These are phyloP conservation scores for Lichenostomus cassidix DNA, from an alignment of 2,113 vertebrate species.

Conservation along the genomic window DNA sequence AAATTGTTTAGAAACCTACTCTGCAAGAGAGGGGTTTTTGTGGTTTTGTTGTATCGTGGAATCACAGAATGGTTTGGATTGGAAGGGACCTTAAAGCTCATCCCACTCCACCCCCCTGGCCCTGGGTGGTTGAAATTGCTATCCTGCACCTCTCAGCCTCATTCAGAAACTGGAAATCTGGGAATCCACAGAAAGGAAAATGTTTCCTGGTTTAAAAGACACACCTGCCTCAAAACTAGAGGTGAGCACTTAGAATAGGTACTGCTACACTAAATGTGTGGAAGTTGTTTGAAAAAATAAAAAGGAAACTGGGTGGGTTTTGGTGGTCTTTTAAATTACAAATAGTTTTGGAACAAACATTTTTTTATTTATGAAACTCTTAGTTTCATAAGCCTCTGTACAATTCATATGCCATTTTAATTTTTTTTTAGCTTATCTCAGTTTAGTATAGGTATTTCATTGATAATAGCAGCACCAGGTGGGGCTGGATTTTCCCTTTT, in stretches of 20 bases:
- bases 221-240: not conserved
- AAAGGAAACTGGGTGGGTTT: not conserved
- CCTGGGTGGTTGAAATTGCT: not conserved
- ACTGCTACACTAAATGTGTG: not conserved
- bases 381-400: not conserved
- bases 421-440: not conserved
- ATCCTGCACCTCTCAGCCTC: not conserved
- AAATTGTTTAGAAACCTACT: not conserved
- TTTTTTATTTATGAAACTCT: not conserved
- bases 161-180: not conserved
- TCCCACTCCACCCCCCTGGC: not conserved
- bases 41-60: not conserved
- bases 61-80: not conserved
- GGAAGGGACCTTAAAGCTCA: not conserved
- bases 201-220: not conserved
- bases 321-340: not conserved
- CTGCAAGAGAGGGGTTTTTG: not conserved
- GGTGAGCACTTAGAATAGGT: not conserved
- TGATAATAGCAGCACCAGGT: not conserved
- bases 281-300: not conserved
- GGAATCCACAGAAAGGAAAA: not conserved
- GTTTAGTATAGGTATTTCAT: not conserved
- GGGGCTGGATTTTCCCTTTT: not conserved
- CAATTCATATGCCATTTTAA: not conserved
- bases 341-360: not conserved